A percentile compares a stretch with the other conserved stretches of the same genome.
These are phyloP conservation scores for Eurytoma californica DNA, from an alignment of 2,888 invertebrate species.

Conservation along the genomic window DNA sequence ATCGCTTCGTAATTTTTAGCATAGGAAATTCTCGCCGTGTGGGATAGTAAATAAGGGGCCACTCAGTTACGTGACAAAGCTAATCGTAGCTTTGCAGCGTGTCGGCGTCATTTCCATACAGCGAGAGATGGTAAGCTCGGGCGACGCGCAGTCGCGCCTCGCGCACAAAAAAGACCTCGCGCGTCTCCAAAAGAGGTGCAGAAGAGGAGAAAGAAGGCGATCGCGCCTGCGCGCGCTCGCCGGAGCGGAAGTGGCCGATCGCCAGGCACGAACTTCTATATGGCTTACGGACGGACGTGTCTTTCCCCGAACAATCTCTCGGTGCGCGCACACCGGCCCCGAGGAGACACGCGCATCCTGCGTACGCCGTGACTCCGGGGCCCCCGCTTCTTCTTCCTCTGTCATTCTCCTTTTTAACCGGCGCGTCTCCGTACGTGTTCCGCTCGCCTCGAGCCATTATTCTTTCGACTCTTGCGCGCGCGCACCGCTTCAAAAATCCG, in stretches of 20 bases:
- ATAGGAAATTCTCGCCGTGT: too few relatives aligned
- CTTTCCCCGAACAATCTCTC: conserved; percentile 65
- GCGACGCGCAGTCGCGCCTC: not conserved
- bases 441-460: not conserved
- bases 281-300: conserved; percentile 56
- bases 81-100: not conserved
- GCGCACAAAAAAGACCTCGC: not conserved
- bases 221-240: not conserved
- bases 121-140: not conserved
- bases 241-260: conserved; percentile 53
- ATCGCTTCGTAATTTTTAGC: too few relatives aligned
- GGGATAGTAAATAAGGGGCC: too few relatives aligned
- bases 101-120: not conserved
- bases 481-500: too few relatives aligned
- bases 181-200: conserved; percentile 23
- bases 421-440: not conserved
- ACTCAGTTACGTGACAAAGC: not conserved
- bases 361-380: conserved; percentile 71
- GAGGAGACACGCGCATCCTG: conserved; percentile 74
- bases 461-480: not conserved
- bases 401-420: conserved; percentile 16
- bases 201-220: not conserved
- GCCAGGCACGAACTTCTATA: conserved; percentile 49
- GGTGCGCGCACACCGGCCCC: conserved; percentile 34
- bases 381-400: conserved; percentile 46